These are phyloP conservation scores for Microplitis deprimator DNA, from an alignment of 2,888 invertebrate genomes.

Conservation along the genomic window DNA sequence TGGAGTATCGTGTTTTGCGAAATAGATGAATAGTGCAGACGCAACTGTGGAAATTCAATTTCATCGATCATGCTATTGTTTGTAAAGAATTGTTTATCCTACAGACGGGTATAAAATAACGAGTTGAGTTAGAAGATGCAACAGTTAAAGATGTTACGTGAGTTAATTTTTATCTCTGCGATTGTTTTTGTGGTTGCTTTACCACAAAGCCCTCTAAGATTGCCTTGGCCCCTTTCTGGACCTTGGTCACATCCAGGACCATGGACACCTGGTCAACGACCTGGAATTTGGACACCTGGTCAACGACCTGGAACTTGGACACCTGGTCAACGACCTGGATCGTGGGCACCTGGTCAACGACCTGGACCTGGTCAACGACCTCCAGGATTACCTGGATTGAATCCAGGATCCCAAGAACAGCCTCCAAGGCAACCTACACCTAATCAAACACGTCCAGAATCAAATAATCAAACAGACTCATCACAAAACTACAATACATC, in stretches of 20 bases:
- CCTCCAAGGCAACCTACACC: not conserved
- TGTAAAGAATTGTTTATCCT: not conserved
- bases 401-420: not conserved
- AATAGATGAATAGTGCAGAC: not conserved
- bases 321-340: too few species aligned
- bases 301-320: too few species aligned
- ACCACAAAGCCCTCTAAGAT: not conserved
- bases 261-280: too few species aligned
- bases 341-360: too few species aligned
- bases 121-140: not conserved
- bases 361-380: not conserved
- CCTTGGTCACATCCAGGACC: too few species aligned
- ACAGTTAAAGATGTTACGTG: constrained; percentile 26
- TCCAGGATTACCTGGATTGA: not conserved
- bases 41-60: not conserved
- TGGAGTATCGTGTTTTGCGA: not conserved
- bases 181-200: not conserved
- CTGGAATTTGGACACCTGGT: too few species aligned
- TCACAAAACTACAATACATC: constrained; percentile 3
- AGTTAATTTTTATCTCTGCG: constrained; percentile 7
- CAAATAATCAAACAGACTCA: not conserved
- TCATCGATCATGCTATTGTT: not conserved
- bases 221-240: too few species aligned
- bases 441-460: not conserved
- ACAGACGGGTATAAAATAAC: constrained; percentile 28